A percentile compares a stretch with the other conserved stretches of the same genome.
These are phyloP conservation scores for Torymus auratus DNA, from an alignment of 2,888 invertebrate genomes.

Conservation along the genomic window DNA sequence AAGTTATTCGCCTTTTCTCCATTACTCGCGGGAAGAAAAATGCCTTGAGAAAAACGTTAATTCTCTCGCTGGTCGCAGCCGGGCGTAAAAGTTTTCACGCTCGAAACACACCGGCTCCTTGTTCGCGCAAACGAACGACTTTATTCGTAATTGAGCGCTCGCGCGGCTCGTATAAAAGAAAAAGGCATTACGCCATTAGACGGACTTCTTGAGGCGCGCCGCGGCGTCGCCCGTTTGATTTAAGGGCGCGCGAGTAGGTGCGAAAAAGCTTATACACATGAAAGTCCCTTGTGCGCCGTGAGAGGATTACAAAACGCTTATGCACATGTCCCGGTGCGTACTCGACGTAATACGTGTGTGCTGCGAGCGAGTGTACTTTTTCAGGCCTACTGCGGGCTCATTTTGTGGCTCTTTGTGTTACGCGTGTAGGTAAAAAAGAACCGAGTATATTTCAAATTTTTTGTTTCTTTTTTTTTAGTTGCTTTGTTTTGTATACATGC, in stretches of 20 bases:
- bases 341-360: no score
- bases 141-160: conserved; percentile 52
- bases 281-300: conserved; percentile 6
- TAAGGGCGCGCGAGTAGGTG: conserved; percentile 16
- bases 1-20: conserved; percentile 37
- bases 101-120: conserved; percentile 32
- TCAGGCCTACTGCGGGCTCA: neutral
- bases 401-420: no score
- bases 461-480: no score
- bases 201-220: conserved; percentile 33
- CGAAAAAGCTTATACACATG: conserved; percentile 17
- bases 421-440: no score
- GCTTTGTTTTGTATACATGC: no score
- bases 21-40: conserved; percentile 42
- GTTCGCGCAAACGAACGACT: conserved; percentile 52
- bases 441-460: no score
- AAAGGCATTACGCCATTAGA: conserved; percentile 38
- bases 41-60: conserved; percentile 50
- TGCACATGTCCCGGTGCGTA: neutral
- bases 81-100: conserved; percentile 24
- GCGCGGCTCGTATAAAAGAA: conserved; percentile 6
- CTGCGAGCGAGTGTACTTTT: neutral
- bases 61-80: conserved; percentile 14
- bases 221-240: conserved; percentile 11
- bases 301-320: neutral